These are phyloP conservation scores for Melinaea marsaeus DNA, from an alignment of 2,888 invertebrate genomes.

Conservation along the genomic window DNA sequence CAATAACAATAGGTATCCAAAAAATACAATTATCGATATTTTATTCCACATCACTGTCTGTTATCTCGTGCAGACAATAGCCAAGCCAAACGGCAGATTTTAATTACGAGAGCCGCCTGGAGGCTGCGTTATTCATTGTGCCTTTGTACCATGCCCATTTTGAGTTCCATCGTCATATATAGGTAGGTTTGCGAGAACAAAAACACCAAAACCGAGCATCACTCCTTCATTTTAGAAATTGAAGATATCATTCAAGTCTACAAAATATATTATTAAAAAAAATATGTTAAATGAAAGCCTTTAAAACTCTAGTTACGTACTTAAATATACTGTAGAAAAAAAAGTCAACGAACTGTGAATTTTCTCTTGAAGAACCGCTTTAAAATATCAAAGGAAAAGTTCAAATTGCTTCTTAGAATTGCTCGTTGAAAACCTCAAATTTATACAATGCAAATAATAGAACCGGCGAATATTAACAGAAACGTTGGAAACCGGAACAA, in stretches of 20 bases:
- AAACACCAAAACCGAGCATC: constrained; percentile 6
- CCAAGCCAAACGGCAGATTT: constrained; percentile 66
- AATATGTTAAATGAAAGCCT: not conserved
- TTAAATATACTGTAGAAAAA: not conserved
- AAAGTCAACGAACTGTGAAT: constrained; percentile 6
- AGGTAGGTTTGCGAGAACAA: constrained; percentile 12
- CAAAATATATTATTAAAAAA: not conserved
- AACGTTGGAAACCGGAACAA: constrained; percentile 16
- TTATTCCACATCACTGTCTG: constrained; percentile 26
- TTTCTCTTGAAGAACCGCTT: not conserved
- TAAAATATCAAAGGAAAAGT: constrained; percentile 10
- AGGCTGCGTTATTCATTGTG: constrained; percentile 29
- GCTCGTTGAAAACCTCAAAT: constrained; percentile 14
- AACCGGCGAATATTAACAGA: constrained; percentile 13
- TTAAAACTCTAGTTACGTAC: not conserved
- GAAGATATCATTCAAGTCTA: not conserved
- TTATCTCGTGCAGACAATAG: constrained; percentile 38
- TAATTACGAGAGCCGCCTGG: constrained; percentile 65
- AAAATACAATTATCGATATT: constrained; percentile 35
- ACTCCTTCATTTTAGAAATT: not conserved
- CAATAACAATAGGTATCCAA: constrained; percentile 17
- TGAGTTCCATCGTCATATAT: constrained; percentile 21
- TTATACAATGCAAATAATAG: constrained; percentile 16
- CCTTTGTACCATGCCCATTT: constrained; percentile 30
- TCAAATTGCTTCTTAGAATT: constrained; percentile 13